phyloP scores from a whole-genome alignment of 2,888 invertebrate genomes.

The Hypena proboscidalis region DNA sequence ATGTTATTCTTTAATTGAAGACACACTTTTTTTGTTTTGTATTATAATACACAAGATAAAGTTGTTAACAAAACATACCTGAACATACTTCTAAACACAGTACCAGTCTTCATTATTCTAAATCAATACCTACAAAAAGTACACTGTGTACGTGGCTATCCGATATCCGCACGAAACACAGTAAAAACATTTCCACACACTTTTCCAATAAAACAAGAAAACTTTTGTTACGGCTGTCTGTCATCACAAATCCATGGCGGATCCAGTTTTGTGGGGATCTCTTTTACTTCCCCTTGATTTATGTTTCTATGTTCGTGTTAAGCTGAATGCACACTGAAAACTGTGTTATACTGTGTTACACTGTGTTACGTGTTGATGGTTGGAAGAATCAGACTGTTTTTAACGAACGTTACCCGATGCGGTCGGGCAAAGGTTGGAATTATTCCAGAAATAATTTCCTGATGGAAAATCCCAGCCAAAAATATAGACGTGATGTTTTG shows the following conservation, averaged over 20 bases:
- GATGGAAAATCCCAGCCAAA: too few species aligned
- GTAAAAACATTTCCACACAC: conserved; percentile 42
- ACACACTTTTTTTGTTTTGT: too few species aligned
- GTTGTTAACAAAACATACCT: too few species aligned
- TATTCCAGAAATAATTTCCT: too few species aligned
- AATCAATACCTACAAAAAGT: too few species aligned
- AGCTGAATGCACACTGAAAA: conserved; percentile 13
- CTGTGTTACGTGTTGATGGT: background rate
- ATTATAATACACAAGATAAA: too few species aligned
- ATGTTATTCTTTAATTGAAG: too few species aligned
- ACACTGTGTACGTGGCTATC: background rate
- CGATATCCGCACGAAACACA: conserved; percentile 25
- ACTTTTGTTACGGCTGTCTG: conserved; percentile 53
- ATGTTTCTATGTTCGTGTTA: conserved; percentile 40
- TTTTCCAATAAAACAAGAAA: conserved; percentile 53
- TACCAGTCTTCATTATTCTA: conserved; percentile 1
- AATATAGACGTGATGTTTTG: too few species aligned
- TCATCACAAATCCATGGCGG: conserved; percentile 47
- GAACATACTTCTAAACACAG: too few species aligned
- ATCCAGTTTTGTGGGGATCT: conserved; percentile 40
- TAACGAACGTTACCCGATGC: too few species aligned
- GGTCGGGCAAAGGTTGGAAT: too few species aligned
- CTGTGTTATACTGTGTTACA: background rate
- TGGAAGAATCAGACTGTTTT: too few species aligned
- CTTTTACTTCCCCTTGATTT: conserved; percentile 51